Conservation (phyloP, 2,797 vertebrate species). For the Sarcoramphus papa region DNA sequence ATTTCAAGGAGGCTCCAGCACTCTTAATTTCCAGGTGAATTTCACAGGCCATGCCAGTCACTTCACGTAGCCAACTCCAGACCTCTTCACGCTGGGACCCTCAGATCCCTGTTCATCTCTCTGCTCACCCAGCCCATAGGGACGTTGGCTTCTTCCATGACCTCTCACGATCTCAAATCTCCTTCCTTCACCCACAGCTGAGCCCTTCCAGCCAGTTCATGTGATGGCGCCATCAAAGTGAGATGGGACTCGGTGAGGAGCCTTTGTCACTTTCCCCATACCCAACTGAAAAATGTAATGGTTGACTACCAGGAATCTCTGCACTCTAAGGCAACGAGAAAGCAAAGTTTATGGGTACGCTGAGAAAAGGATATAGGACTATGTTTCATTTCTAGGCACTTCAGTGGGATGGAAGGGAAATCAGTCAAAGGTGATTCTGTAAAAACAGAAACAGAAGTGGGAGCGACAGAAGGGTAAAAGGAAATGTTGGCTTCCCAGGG, state of each 20-base stretch:
- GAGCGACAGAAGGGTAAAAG: background rate
- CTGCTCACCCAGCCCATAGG: background rate
- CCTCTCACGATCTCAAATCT: background rate
- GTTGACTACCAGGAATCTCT: background rate
- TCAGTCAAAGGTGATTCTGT: background rate
- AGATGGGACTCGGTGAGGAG: rapidly evolving
- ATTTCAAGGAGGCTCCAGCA: background rate
- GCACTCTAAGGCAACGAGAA: background rate
- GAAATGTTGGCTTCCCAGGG: background rate
- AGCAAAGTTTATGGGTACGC: background rate
- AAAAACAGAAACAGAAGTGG: background rate
- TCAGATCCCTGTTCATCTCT: background rate
- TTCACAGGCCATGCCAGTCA: background rate
- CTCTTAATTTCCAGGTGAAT: background rate
- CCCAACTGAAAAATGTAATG: background rate
- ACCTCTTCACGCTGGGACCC: background rate
- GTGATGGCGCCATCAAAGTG: background rate
- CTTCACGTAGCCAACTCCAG: background rate
- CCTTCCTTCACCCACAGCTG: background rate
- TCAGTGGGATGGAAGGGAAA: background rate
- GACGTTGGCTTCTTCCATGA: background rate
- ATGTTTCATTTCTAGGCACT: background rate
- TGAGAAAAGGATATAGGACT: background rate
- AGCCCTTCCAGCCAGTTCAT: background rate
- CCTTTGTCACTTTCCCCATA: background rate